Evolutionary conservation across 1,140 invertebrate species (phyloP), one percentile per base, ranked within the genome.

Genomic region (Drosophila jambulina): DNA sequence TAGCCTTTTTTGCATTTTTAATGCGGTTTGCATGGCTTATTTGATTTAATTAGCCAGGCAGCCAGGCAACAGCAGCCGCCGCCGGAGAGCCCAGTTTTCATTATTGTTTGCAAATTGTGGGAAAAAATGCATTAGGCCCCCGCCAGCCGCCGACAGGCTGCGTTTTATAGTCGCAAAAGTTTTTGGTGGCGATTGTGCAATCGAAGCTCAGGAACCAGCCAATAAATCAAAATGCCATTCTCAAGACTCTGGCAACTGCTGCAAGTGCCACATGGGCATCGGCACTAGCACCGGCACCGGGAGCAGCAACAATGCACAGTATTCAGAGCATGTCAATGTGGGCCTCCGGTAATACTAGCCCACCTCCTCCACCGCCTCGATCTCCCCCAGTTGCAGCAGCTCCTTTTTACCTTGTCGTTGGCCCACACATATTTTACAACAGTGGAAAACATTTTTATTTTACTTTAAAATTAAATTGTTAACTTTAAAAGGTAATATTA

Each of bases 31-130:
- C 54, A 67, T 71, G 59, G 71, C 60, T 75, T 75, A 80, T 84
- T 87, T 75, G 75, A 87, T 86, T 86, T 90, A 88, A 88, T 88
- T 88, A 88, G 80, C 72, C 76, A 72, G 53, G 43, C 60, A 46
- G 43, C 46, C 46, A 57, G 49, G 36, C 77, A 63, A 62, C 53
- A 60, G 51, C 59, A 58, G 46, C 62, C 57, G 53, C 60, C 54
- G 46, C 54, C 69, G 68, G 45, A 51, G 17, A 72, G 68, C 53
- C 45, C 23, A 59, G 80, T 76, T 87, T 87, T 84, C 69, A 87
- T 87, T 87, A 87, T 87, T 87, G 84, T 87, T 87, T 88, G 84
- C 84, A 87, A 88, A 87, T 87, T 87, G 84, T 87, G 84, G 84
- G 84, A 88, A 88, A 82, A 86, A 88, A 77, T 88, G 56, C 71